Base-by-base conservation (phyloP, 1,140 invertebrate genomes). In the Meloidogyne exigua region DNA sequence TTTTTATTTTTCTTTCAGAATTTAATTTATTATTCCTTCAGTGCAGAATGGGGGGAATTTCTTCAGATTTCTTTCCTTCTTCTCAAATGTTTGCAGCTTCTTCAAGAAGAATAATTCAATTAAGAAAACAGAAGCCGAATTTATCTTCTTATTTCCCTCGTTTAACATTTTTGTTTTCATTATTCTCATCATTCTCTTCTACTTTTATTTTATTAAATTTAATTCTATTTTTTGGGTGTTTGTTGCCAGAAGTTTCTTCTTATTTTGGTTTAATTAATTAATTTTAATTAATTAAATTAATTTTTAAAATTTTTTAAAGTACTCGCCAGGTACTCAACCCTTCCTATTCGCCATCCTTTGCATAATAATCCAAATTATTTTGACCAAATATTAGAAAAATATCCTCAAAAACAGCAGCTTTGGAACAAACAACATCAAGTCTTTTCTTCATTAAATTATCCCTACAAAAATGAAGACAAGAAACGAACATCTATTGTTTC, bases 321-420 rank as follows among this genome's bases (percentile, higher is more conserved):
- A 18, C 36, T 73, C 18, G 65, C 72, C 2, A 65, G 57, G 26
- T 73, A 73, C 28, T 73, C 72, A 39, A 62, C 72, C 7, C 10
- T 68, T 0, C 66, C 66, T 18, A 13, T 68, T 25, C 66, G 66
- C n/a, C 66, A 42, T 15, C 18, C 13, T 18, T 49, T 49, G 21
- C 13, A 57, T 21, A n/a, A 57, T 57, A 57, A 57, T n/a, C 3
- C 49, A 7, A 18, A 57, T 57, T 57, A 57, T 57, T 57, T 57
- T n/a, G n/a, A n/a, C 49, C 18, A 57, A 57, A n/a, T 57, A 9
- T 9, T n/a, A 1, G 18, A 57, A n/a, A 57, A 57, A 57, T n/a
- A 57, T 57, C 49, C 49, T 0, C 15, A 18, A 64, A 66, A 23
- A 42, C 28, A 23, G 23, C 28, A 36, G 12, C 28, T 65, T 36